A percentile compares a stretch with the other conserved stretches of the same genome.
phyloP scores from a whole-genome alignment of 2,113 vertebrate genomes.

The Echinops telfairi region DNA sequence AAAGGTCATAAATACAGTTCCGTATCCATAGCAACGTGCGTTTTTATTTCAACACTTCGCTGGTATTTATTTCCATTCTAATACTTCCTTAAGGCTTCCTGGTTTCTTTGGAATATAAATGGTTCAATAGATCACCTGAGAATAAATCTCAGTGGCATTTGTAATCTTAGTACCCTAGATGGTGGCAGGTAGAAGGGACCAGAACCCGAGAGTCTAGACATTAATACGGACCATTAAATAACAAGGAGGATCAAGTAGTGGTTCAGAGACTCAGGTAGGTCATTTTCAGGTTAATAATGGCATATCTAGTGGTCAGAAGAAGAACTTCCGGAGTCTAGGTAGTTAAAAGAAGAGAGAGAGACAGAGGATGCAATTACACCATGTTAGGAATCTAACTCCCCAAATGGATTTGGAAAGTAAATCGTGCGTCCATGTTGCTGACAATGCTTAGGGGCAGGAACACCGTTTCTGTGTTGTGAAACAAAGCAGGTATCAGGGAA shows the following conservation, averaged over 20 bases:
- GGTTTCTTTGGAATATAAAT: not conserved
- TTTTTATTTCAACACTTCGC: constrained; percentile 66
- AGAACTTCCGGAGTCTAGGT: not conserved
- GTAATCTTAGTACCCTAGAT: not conserved
- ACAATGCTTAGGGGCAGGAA: not conserved
- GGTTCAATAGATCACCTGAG: constrained; percentile 13
- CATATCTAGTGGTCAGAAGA: constrained; percentile 6
- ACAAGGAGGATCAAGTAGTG: not conserved
- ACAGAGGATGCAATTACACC: not conserved
- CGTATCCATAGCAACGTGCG: constrained; percentile 73
- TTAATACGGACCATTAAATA: not conserved
- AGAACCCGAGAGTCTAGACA: not conserved
- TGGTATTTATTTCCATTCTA: constrained; percentile 71
- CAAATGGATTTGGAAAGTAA: not conserved
- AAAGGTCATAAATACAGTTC: constrained; percentile 70
- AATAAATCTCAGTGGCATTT: not conserved
- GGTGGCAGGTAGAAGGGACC: not conserved
- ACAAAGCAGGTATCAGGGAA: not conserved
- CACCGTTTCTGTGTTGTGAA: not conserved
- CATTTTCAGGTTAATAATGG: constrained; percentile 50
- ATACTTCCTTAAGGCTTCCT: constrained; percentile 42
- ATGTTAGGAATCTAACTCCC: not conserved
- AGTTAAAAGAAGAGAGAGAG: constrained; percentile 26
- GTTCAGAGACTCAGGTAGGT: constrained; percentile 13
- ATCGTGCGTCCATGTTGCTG: not conserved